Base-by-base conservation (phyloP, 2,797 vertebrate species). In the Chrosomus eos region DNA sequence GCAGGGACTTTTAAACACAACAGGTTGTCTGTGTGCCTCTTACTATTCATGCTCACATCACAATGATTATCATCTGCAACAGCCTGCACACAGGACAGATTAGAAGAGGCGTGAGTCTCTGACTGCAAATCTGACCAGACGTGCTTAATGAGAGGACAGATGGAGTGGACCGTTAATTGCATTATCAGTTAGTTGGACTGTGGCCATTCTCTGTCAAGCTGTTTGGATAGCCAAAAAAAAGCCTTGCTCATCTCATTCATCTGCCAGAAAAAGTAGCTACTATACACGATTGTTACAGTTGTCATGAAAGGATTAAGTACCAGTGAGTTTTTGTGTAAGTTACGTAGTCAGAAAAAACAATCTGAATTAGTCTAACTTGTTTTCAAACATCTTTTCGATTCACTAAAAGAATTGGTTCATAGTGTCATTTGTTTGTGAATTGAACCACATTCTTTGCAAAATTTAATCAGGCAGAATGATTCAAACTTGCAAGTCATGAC, bases 1-100 rank as follows among this genome's bases (percentile, higher is more conserved):
- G 55, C 67, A 74, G 51, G 77, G 66, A 85, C 82, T 87, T 87
- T 84, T 64, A 86, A 76, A 82, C 73, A 64, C 51, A 75, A 86
- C 83, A 58, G 84, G 66, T 79, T 72, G n/a, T 28, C 55, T 36
- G 64, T 80, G 74, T 3, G 83, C 60, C 36, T 55, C 36, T 67
- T 71, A 31, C 62, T 83, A 85, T 85, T 85, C 55, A 75, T 86
- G 74, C 62, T 70, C 38, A 72, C 62, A 80, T 80, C 43, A 31
- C 64, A 58, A 71, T 21, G 53, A 76, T 43, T 38, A 77, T 77
- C 48, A 51, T 72, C 19, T 74, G n/a, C 60, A 73, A 64, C 80
- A 83, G 83, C 31, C 86, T 73, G 75, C 74, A 75, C 36, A 19
- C 60, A 67, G 76, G 38, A 64, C 38, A 62, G 83, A 79, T 79